Percentiles rank a stretch among this genome's conserved stretches.
phyloP scores from a whole-genome alignment of 2,797 vertebrate species.

The Thalassophryne amazonica region DNA sequence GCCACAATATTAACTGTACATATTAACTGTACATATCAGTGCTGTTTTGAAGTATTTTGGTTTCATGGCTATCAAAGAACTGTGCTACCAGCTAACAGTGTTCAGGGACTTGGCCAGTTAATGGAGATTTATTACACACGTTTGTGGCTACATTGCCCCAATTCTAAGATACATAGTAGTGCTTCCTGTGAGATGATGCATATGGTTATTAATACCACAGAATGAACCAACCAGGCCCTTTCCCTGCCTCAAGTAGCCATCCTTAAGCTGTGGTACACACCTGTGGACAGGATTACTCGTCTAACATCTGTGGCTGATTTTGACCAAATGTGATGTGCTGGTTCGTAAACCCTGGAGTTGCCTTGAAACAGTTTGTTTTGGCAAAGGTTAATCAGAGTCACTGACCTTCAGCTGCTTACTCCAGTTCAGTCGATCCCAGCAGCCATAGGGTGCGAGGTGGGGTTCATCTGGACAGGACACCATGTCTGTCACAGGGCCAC shows the following conservation, averaged over 20 bases:
- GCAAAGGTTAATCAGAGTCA: too few relatives aligned
- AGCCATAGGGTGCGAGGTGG: neutral
- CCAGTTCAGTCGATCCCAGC: neutral
- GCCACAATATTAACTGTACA: neutral
- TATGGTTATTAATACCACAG: slow-evolving; percentile 16
- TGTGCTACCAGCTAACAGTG: neutral
- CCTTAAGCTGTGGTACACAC: too few relatives aligned
- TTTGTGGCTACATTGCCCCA: neutral
- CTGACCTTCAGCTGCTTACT: neutral
- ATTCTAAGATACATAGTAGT: slow-evolving; percentile 5
- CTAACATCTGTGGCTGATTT: too few relatives aligned
- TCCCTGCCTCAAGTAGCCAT: too few relatives aligned
- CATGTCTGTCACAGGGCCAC: neutral
- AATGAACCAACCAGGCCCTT: neutral
- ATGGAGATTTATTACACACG: slow-evolving; percentile 25
- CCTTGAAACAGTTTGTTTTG: too few relatives aligned
- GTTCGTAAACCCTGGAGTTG: too few relatives aligned
- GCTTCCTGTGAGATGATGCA: slow-evolving; percentile 23
- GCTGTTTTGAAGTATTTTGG: too few relatives aligned
- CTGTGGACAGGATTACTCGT: too few relatives aligned
- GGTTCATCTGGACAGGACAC: neutral
- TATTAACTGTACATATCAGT: too few relatives aligned
- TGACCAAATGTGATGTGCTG: too few relatives aligned
- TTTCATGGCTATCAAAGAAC: too few relatives aligned
- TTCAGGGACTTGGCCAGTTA: slow-evolving; percentile 7